Percentiles rank a stretch among this genome's conserved stretches.
phyloP scores from a whole-genome alignment of 2,888 invertebrate species.

The Drosophila pseudotalamancana region DNA sequence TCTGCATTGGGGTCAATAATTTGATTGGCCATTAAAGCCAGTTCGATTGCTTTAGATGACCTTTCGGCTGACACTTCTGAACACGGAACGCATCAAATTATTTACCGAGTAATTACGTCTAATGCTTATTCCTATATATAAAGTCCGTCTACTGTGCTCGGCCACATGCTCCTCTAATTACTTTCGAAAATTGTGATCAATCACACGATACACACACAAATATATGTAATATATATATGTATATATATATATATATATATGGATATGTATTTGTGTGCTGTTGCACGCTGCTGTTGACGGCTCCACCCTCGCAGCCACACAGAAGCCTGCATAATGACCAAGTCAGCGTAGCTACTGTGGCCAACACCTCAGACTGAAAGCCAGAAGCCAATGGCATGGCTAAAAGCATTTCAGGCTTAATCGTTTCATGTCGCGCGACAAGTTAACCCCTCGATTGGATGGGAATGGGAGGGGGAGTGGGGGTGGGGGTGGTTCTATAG shows the following conservation, averaged over 20 bases:
- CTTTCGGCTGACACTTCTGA: constrained; percentile 19
- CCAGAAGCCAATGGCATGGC: constrained; percentile 64
- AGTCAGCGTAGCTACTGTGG: constrained; percentile 9
- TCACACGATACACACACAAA: constrained; percentile 63
- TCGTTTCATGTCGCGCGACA: constrained; percentile 76
- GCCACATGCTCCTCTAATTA: constrained; percentile 73
- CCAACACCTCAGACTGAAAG: constrained; percentile 53
- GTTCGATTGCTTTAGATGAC: constrained; percentile 6
- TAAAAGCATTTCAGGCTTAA: constrained; percentile 72
- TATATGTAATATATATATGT: constrained; percentile 3
- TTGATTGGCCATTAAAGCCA: constrained; percentile 34
- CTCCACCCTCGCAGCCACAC: constrained; percentile 1
- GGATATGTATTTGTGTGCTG: constrained; percentile 41
- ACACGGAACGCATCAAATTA: constrained; percentile 54
- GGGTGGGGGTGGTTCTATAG: constrained; percentile 18
- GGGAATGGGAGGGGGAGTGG: no score
- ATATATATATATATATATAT: background rate
- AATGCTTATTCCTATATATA: constrained; percentile 45
- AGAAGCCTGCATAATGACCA: constrained; percentile 47
- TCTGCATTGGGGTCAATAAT: constrained; percentile 15
- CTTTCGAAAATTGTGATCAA: constrained; percentile 81
- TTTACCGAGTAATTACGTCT: constrained; percentile 75
- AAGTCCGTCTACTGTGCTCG: constrained; percentile 3
- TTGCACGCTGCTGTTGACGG: constrained; percentile 20
- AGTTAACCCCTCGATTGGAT: constrained; percentile 46